Conservation (phyloP, 2,797 vertebrate genomes). For the Enteromius anoplus region DNA sequence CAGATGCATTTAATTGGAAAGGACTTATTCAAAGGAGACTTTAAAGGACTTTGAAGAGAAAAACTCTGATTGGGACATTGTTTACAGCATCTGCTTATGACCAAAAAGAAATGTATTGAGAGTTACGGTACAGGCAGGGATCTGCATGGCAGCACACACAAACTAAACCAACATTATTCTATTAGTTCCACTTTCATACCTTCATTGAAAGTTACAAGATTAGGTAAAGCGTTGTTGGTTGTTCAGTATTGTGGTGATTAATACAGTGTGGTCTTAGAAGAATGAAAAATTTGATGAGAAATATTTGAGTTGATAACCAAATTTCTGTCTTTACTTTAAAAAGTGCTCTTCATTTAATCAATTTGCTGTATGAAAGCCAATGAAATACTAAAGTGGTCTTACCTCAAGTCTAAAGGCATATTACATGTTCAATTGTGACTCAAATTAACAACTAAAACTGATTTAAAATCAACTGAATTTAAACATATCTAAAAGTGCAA, state of each 20-base stretch:
- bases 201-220: slow-evolving; percentile 12
- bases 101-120: slow-evolving; percentile 29
- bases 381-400: not conserved
- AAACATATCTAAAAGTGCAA: not conserved
- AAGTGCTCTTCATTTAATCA: not conserved
- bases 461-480: not conserved
- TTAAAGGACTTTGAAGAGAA: slow-evolving; percentile 24
- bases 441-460: not conserved
- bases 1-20: slow-evolving; percentile 16
- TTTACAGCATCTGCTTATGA: slow-evolving; percentile 22
- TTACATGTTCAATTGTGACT: not conserved
- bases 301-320: not conserved
- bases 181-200: slow-evolving; percentile 17
- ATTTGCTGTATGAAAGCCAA: not conserved
- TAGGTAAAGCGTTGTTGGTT: not conserved
- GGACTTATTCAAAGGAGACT: slow-evolving; percentile 28
- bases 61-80: slow-evolving; percentile 1
- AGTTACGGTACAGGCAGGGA: not conserved
- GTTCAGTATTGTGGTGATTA: no score
- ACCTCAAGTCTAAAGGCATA: not conserved
- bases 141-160: slow-evolving; percentile 8
- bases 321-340: not conserved
- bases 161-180: not conserved
- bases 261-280: no score
- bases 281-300: not conserved